Evolutionary conservation across 1,140 invertebrate species (phyloP), one percentile per base, ranked within the genome.

Genomic region (Helicoverpa zea): DNA sequence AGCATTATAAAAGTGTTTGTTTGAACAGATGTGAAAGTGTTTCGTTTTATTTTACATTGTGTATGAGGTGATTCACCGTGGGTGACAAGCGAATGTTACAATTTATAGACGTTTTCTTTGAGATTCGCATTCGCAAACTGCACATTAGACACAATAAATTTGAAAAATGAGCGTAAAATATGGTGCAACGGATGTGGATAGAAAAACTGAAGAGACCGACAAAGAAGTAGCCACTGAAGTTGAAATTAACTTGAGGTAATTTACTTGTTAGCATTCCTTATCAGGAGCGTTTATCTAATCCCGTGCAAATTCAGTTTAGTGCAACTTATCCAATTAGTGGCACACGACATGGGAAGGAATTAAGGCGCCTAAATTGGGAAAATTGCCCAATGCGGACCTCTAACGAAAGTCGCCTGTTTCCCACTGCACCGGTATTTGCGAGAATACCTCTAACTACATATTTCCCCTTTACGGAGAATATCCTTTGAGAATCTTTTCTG

Each of bases 231-330:
- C 18, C 5, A 59, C 80, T n/a, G 80, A 86, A 81, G 80, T 81
- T 80, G 86, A 89, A 86, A 87, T 89, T 80, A 80, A 87, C 81
- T 82, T 89, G 81, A 93, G 92, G 91, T 93, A 91, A 89, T 90
- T 70, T 83, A 80, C 54, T 66, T 47, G 61, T 85, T 77, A 18
- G 58, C 52, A 75, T 63, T 49, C 43, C 43, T 64, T 64, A 73
- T 80, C 78, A 63, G 54, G 49, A 76, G 14, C 82, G 68, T 78
- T 77, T 72, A 81, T 51, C 64, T 54, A 77, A 77, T 77, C 58
- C 35, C n/a, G 43, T 66, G 61, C 49, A 18, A 77, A 81, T 76
- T 79, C 59, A 75, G 59, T 82, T 66, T 43, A 29, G 49, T 81
- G 79, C 84, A 86, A 86, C 88, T 89, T 86, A 88, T 83, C 83